A percentile compares a stretch with the other conserved stretches of the same genome.
phyloP scores from a whole-genome alignment of 2,797 vertebrate genomes.

The Lophius americanus region DNA sequence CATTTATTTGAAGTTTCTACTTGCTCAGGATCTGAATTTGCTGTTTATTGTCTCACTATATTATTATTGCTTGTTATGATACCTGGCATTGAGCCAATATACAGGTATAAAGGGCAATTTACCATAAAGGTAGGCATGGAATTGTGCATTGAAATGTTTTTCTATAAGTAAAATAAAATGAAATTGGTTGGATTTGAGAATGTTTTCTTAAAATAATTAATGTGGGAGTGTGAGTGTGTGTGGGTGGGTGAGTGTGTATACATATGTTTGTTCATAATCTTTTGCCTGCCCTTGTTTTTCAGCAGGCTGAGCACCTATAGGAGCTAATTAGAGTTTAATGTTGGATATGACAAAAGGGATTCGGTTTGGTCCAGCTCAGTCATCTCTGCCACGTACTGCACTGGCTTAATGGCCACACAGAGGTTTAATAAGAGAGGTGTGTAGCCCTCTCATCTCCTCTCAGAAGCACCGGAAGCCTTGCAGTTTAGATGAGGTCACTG shows the following conservation, averaged over 20 bases:
- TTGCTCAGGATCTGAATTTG: too few species aligned
- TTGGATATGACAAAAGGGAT: constrained; percentile 79
- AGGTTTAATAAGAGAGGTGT: constrained; percentile 80
- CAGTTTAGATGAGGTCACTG: constrained; percentile 81
- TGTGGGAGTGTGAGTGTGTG: constrained; percentile 6
- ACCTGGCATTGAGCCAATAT: constrained; percentile 7
- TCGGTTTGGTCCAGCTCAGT: constrained; percentile 64
- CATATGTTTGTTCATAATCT: neutral
- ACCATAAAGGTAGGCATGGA: constrained; percentile 11
- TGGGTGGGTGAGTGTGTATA: neutral
- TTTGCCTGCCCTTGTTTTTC: constrained; percentile 33
- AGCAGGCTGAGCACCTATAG: constrained; percentile 66
- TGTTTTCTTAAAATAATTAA: constrained; percentile 10
- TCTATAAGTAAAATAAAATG: neutral
- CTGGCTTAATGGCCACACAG: constrained; percentile 75
- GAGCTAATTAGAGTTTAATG: constrained; percentile 81
- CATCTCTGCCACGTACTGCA: constrained; percentile 57
- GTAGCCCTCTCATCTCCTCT: constrained; percentile 75
- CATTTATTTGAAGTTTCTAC: too few species aligned
- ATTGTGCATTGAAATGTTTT: neutral
- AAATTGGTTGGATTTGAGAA: constrained; percentile 8
- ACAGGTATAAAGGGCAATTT: constrained; percentile 5
- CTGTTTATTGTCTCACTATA: too few species aligned
- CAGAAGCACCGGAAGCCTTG: constrained; percentile 74
- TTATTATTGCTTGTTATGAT: constrained; percentile 2